Evolutionary conservation across 2,113 vertebrate species (phyloP), one percentile per base, ranked within the genome.

Genomic region (Gila orcuttii): DNA sequence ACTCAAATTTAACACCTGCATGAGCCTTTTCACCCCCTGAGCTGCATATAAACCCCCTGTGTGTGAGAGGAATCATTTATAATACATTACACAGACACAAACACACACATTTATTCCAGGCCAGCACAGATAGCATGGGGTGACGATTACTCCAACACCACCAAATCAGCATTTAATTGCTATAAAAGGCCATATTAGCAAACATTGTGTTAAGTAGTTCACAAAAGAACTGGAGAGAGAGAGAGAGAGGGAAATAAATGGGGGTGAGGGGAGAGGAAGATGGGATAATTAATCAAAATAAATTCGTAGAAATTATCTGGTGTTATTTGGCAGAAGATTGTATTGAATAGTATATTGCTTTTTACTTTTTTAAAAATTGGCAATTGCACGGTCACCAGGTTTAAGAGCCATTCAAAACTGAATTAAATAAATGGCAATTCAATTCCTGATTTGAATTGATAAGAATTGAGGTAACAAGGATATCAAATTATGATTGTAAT

Each of bases 91-190:
- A 73, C 55, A 78, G 33, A 85, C 42, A 71, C 71, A 85, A 82
- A 82, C 9, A 33, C 7, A 74, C 39, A 80, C 66, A 60, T 64
- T 85, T 76, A 60, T 75, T 82, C 25, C 55, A 81, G 78, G 69
- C 78, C 74, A 85, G 59, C 45, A 47, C 11, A 50, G 80, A 81
- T 19, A 62, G 86, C 76, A 76, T 62, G 10, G 52, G 83, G 86
- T 79, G 77, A 42, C 64, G 52, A 87, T 89, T 86, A 86, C 23
- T 85, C 78, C 59, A 83, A 74, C 77, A 86, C 45, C 62, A 76
- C 75, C 59, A 55, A 87, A 87, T 82, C 75, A 25, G 28, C 74
- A 60, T 80, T 84, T 88, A 89, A 88, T 85, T 84, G 73, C 84
- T 66, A 74, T 83, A 78, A 82, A 71, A 57, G 74, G 6, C 71